Evolutionary conservation across 2,113 vertebrate species (phyloP).

Genomic region (Macroglossus sobrinus): DNA sequence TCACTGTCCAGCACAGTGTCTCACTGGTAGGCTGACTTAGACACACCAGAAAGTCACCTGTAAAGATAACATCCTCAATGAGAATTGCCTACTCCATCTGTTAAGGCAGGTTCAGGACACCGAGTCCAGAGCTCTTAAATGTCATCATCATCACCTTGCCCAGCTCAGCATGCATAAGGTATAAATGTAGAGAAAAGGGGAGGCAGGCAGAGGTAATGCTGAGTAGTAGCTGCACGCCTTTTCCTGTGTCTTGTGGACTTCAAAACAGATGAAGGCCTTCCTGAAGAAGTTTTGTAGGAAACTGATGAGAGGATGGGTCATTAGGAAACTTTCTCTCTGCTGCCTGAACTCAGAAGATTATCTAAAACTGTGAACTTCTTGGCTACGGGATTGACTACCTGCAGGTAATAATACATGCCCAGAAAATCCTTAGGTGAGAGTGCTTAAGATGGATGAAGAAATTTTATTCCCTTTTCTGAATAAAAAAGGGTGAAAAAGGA

Average conservation of each 20-base stretch:
- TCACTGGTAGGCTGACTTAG: neutral
- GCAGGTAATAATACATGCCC: neutral
- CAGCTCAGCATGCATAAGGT: neutral
- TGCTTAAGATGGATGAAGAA: neutral
- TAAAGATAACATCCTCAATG: neutral
- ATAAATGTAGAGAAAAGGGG: neutral
- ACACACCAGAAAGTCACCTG: neutral
- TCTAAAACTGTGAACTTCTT: neutral
- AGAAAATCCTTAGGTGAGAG: neutral
- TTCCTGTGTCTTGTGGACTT: neutral
- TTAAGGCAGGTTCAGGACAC: neutral
- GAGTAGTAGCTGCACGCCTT: neutral
- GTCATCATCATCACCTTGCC: neutral
- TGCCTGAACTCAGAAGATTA: neutral
- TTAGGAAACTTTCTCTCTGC: neutral
- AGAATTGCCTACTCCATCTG: neutral
- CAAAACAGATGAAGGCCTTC: neutral
- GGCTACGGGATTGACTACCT: neutral
- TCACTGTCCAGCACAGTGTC: neutral
- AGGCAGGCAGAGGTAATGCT: neutral
- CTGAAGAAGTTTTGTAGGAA: neutral
- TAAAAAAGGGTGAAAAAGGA: neutral
- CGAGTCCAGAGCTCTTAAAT: neutral
- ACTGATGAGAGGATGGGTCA: neutral
- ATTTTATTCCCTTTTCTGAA: neutral